phyloP scores from a whole-genome alignment of 30 jellyfish, hydroid and myxozoan genomes.

The Phacellophora camtschatica region DNA sequence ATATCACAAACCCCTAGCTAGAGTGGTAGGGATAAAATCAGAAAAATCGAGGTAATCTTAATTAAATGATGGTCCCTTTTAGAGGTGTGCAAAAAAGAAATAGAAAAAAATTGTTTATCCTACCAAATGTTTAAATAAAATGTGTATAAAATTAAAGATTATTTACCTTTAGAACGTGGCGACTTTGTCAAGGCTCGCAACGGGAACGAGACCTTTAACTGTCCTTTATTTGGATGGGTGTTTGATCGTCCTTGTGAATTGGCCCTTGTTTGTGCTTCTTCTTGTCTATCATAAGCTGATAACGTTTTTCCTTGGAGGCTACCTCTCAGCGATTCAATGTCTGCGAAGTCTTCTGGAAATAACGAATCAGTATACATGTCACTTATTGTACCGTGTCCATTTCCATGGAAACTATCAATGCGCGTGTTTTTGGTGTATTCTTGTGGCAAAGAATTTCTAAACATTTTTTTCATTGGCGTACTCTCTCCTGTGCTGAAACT shows the following conservation, averaged over 20 bases:
- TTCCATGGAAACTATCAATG: not conserved
- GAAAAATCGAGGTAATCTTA: no score
- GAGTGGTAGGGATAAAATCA: no score
- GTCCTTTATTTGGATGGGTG: slow-evolving; percentile 17
- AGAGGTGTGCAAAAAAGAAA: no score
- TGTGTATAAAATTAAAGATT: no score
- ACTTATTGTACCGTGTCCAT: slow-evolving; percentile 54
- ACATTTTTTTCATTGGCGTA: not conserved
- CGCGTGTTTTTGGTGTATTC: slow-evolving; percentile 16
- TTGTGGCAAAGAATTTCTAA: not conserved
- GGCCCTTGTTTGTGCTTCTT: slow-evolving; percentile 33
- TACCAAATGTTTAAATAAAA: no score
- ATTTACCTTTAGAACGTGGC: slow-evolving; percentile 4
- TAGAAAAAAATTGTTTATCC: no score
- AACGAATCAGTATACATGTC: slow-evolving; percentile 85
- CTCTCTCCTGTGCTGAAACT: no score
- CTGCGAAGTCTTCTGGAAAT: slow-evolving; percentile 93
- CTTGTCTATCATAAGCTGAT: slow-evolving; percentile 72
- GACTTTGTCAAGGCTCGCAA: slow-evolving; percentile 11
- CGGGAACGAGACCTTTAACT: slow-evolving; percentile 53
- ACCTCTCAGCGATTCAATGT: slow-evolving; percentile 83
- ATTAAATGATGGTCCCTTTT: no score
- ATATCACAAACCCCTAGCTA: no score
- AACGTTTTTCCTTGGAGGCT: slow-evolving; percentile 90
- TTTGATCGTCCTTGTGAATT: slow-evolving; percentile 57